Percentiles rank a stretch among this genome's conserved stretches.
Evolutionary conservation across 2,888 invertebrate species (phyloP).

Genomic region (Diloba caeruleocephala): DNA sequence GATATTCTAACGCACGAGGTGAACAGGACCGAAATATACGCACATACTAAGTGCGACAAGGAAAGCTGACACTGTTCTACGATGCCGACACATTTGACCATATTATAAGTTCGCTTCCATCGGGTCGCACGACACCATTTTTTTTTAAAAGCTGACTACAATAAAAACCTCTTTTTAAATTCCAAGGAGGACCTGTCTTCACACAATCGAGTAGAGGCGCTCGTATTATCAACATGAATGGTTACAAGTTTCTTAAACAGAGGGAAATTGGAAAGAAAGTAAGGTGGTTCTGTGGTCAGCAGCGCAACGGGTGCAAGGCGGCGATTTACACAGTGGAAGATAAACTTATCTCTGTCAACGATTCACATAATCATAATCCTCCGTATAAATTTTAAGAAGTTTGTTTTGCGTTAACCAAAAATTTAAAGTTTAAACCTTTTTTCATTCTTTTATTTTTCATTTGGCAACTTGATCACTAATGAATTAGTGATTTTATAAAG

Average conservation of each 20-base stretch:
- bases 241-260: conserved; percentile 33
- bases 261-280: conserved; percentile 5
- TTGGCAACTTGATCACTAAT: too few species aligned
- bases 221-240: conserved; percentile 19
- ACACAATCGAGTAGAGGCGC: conserved; percentile 16
- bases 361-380: conserved; percentile 25
- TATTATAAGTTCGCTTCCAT: too few species aligned
- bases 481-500: too few species aligned
- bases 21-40: too few species aligned
- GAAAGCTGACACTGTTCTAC: too few species aligned
- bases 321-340: conserved; percentile 21
- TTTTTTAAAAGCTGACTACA: not conserved
- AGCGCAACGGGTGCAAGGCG: conserved; percentile 26
- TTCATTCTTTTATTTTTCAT: too few species aligned
- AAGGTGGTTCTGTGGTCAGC: conserved; percentile 30
- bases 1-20: too few species aligned
- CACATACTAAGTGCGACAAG: too few species aligned
- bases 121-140: too few species aligned
- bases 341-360: conserved; percentile 12
- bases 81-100: too few species aligned
- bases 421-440: too few species aligned
- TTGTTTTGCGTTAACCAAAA: too few species aligned
- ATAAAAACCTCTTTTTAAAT: not conserved
- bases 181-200: conserved; percentile 15
- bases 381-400: not conserved